Base-by-base conservation (phyloP, 2,888 invertebrate species). In the Drosophila mimetica region DNA sequence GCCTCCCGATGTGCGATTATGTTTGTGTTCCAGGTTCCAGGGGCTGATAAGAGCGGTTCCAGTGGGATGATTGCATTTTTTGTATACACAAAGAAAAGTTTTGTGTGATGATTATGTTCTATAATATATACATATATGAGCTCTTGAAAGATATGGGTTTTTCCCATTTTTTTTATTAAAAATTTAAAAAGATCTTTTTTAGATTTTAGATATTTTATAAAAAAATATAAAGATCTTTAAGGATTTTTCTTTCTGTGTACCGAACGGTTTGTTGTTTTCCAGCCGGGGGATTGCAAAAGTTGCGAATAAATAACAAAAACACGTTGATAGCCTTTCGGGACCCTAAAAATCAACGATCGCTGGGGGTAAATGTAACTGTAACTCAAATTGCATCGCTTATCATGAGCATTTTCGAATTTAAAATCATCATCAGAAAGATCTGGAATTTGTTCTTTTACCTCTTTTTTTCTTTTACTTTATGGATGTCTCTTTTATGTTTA, bases 271-370 rank as follows among this genome's bases (percentile, higher is more conserved):
- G 37, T 60, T 70, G 52, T 53, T 70, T 20, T 60, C 47, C 25
- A 34, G n/a, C 34, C 6, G 11, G 4, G n/a, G n/a, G 22, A 36
- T 32, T 59, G 36, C 20, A 39, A 67, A 61, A 59, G 6, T 44
- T 46, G 63, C 44, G 47, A 63, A 76, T 34, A 71, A 86, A 77
- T 74, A 76, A 80, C 69, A 72, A 74, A 84, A 86, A 80, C 72
- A 80, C 39, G 39, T 13, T 20, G 87, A 80, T 87, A 86, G 83
- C 86, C 80, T 86, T 66, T 72, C 18, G 25, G 25, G 58, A 66
- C 70, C 83, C 59, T 59, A 34, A 71, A 16, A 79, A 52, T 53
- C 67, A 37, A 36, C 58, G 57, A 22, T 32, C 50, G 59, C 34
- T 75, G 79, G 79, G 64, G 79, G 65, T 75, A 82, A 79, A 61